Conservation (phyloP, 1,140 invertebrate genomes). For the Marisa cornuarietis region DNA sequence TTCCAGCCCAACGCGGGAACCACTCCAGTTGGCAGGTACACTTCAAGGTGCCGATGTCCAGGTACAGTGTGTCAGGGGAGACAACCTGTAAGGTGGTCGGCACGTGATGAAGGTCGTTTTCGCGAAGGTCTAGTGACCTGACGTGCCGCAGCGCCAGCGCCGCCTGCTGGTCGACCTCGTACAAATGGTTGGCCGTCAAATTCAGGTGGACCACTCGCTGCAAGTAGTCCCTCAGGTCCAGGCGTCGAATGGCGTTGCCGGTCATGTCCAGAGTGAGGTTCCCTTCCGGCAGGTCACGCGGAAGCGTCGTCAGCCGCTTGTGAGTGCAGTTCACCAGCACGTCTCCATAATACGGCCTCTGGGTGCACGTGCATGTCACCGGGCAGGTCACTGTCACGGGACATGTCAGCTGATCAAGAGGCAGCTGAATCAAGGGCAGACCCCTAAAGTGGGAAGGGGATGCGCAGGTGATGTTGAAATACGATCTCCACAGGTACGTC, state of each 20-base stretch:
- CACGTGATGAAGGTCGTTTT: neutral
- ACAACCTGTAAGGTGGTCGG: constrained; percentile 1
- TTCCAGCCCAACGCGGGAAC: neutral
- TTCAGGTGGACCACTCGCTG: neutral
- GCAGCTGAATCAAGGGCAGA: neutral
- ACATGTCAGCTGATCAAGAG: neutral
- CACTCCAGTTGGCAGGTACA: neutral
- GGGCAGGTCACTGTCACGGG: neutral
- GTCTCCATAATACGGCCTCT: neutral
- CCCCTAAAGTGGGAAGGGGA: neutral
- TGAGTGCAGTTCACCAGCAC: neutral
- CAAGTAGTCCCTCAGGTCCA: neutral
- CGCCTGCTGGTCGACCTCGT: neutral
- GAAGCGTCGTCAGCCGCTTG: neutral
- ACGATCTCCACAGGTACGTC: neutral
- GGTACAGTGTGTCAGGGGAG: neutral
- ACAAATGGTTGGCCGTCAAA: neutral
- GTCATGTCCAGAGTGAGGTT: neutral
- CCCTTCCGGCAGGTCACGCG: neutral
- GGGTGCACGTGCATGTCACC: neutral
- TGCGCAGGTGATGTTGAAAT: neutral
- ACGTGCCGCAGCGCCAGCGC: neutral
- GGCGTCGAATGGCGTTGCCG: neutral
- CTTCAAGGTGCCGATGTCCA: neutral
- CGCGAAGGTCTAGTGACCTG: neutral